phyloP scores from a whole-genome alignment of 2,797 vertebrate genomes.

The Urocyon cinereoargenteus region DNA sequence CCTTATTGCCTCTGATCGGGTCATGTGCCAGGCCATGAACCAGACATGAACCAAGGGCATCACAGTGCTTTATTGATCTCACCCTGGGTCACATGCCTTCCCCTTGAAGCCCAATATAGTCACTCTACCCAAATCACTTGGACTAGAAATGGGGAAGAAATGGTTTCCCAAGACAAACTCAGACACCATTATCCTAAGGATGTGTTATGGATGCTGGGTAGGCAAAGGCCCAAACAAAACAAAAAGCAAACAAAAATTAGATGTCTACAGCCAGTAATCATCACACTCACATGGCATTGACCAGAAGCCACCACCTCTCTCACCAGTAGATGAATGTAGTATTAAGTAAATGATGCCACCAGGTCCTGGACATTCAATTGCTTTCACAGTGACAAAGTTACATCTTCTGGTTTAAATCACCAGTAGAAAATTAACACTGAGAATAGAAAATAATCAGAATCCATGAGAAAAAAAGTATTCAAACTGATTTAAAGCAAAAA shows the following conservation, averaged over 20 bases:
- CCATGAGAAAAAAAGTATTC: not conserved
- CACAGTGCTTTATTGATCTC: not conserved
- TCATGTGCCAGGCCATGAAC: not conserved
- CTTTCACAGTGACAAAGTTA: not conserved
- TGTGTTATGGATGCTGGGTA: not conserved
- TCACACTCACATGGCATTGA: not conserved
- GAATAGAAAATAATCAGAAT: constrained; percentile 16
- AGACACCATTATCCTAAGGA: not conserved
- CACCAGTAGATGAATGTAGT: not conserved
- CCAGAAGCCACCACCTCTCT: not conserved
- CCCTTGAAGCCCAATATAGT: not conserved
- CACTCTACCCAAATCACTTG: not conserved
- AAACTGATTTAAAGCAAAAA: constrained; percentile 51
- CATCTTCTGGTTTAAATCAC: constrained; percentile 38
- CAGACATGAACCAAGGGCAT: not conserved
- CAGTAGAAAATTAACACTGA: not conserved
- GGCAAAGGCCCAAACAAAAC: not conserved
- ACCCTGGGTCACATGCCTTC: not conserved
- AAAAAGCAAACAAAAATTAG: not conserved
- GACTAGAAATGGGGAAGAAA: not conserved
- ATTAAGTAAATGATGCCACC: not conserved
- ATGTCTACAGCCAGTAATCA: not conserved
- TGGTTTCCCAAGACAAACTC: not conserved
- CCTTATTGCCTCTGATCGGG: not conserved
- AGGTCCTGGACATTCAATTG: not conserved